These are phyloP conservation scores for Lucifuga dentata DNA, from an alignment of 2,113 vertebrate species.

Conservation along the genomic window DNA sequence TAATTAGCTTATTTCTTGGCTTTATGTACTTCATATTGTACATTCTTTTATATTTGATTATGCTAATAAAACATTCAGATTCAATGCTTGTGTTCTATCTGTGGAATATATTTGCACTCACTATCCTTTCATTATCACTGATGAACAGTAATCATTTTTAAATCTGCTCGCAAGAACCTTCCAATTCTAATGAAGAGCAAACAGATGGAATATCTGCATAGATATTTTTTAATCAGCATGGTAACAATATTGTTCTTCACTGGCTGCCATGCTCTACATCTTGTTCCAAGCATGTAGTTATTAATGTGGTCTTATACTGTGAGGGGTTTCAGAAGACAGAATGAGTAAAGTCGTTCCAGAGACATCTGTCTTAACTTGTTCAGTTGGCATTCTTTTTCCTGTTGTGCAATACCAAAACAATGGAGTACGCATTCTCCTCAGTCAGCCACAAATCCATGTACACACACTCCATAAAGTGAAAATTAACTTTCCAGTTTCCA, in stretches of 20 bases:
- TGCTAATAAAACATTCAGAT: slow-evolving; percentile 67
- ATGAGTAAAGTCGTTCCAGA: not conserved
- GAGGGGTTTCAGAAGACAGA: not conserved
- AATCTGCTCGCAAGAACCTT: slow-evolving; percentile 57
- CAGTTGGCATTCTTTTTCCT: not conserved
- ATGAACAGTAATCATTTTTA: slow-evolving; percentile 70
- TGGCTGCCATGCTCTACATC: slow-evolving; percentile 30
- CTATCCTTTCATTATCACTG: slow-evolving; percentile 60
- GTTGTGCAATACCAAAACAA: slow-evolving; percentile 37
- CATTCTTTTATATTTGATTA: slow-evolving; percentile 50
- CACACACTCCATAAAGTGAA: not conserved
- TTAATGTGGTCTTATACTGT: slow-evolving; percentile 15
- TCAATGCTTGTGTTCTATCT: slow-evolving; percentile 36
- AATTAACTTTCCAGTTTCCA: not conserved
- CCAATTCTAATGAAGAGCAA: slow-evolving; percentile 64
- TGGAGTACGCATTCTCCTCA: not conserved
- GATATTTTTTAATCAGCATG: slow-evolving; percentile 61
- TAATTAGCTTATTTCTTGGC: slow-evolving; percentile 56
- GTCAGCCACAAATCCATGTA: slow-evolving; percentile 10
- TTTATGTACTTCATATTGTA: slow-evolving; percentile 24
- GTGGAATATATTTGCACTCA: slow-evolving; percentile 44
- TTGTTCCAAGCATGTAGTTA: slow-evolving; percentile 11
- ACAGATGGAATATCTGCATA: slow-evolving; percentile 65
- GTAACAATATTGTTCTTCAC: slow-evolving; percentile 51
- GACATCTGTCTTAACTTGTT: slow-evolving; percentile 33